phyloP scores from a whole-genome alignment of 2,113 vertebrate species.

The Balaeniceps rex region DNA sequence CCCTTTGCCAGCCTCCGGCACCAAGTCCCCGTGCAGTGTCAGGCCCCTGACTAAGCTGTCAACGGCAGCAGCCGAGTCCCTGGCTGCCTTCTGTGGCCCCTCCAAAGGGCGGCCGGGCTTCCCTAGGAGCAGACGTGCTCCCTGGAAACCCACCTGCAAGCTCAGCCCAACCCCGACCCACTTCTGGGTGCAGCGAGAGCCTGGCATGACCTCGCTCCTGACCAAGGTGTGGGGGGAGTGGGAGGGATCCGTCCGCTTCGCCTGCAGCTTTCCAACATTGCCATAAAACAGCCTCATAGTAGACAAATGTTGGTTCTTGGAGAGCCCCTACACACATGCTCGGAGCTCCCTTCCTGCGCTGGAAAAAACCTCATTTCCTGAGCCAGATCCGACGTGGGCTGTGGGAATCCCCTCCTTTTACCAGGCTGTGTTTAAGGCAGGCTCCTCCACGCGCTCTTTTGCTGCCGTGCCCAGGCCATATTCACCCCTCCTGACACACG shows the following conservation, averaged over 20 bases:
- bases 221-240: too few species aligned
- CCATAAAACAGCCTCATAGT: neutral
- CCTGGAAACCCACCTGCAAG: neutral
- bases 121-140: neutral
- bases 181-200: neutral
- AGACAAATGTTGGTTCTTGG: neutral
- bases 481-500: neutral
- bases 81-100: neutral
- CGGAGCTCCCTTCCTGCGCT: neutral
- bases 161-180: neutral
- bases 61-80: neutral
- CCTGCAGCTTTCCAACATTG: neutral
- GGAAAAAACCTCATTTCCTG: neutral
- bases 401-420: neutral
- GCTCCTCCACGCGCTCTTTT: neutral
- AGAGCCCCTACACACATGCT: neutral
- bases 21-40: neutral
- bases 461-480: neutral
- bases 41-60: neutral
- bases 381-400: neutral
- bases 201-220: neutral
- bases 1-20: neutral
- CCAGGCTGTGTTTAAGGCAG: neutral
- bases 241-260: neutral
- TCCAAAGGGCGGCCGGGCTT: neutral